Base-by-base conservation (phyloP, 2,888 invertebrate genomes). In the Pantelozetes paolii region DNA sequence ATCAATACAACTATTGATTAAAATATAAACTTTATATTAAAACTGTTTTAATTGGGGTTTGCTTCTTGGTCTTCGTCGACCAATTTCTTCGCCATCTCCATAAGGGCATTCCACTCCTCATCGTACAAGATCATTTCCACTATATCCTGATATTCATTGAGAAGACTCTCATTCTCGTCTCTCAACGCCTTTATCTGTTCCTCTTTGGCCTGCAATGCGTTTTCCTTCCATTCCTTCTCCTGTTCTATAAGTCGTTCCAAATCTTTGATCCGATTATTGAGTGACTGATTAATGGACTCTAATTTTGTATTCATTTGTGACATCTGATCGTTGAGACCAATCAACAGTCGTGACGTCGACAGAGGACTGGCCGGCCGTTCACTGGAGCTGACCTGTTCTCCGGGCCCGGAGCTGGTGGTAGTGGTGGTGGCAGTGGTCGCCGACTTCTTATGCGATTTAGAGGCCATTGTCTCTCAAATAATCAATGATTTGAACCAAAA, bases 101-200 rank as follows among this genome's bases (percentile, higher is more conserved):
- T n/a, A n/a, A n/a, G n/a, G n/a, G n/a, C n/a, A n/a, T n/a, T n/a
- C n/a, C n/a, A n/a, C n/a, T n/a, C n/a, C n/a, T n/a, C n/a, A n/a
- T n/a, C n/a, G n/a, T n/a, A n/a, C n/a, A n/a, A n/a, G n/a, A n/a
- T n/a, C n/a, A 94, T 92, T 83, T 97, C 97, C 90, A 97, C 91
- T 76, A 99, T 87, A 80, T 95, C 95, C 82, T 94, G 92, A 84
- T 97, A 99, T 82, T 99, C 98, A 80, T 90, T 88, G 80, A 95
- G 85, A 82, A 96, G 92, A 20, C 88, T 87, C 0, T 90, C 88
- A 89, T 95, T 91, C 82, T 94, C 91, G 73, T 91, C 90, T 23
- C 92, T 87, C 80, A 94, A 86, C 0, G 89, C 86, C 5, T 88
- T 84, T 79, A 94, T 82, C 82, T 94, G 93, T 42, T 87, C 87